Evolutionary conservation across 2,888 invertebrate genomes (phyloP), one percentile per base, ranked within the genome.

Genomic region (Tolmerus cingulatus): DNA sequence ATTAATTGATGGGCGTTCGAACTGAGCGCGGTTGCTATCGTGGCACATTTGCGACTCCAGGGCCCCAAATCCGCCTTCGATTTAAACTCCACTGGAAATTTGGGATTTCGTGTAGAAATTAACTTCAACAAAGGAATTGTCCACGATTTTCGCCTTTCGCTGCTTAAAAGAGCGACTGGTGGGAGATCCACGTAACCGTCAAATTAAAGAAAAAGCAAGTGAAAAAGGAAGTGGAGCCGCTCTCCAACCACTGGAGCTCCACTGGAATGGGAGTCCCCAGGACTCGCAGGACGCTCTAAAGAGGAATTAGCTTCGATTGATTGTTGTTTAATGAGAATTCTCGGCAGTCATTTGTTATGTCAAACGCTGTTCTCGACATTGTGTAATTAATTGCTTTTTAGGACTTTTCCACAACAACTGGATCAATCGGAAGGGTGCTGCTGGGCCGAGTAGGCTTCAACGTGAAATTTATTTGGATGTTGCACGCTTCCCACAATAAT

Each of bases 381-480:
- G 79, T 79, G 51, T 79, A 79, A 79, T 79, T 79, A 79, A 79
- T 79, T 79, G 79, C 79, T 51, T 79, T 79, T 79, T 79, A 79
- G 79, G 79, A 79, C 51, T 79, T 79, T 51, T 79, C 79, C 51
- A 79, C 51, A 79, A 79, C 79, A 79, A 51, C 46, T 46, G 27
- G 51, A 27, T 79, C 46, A 51, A 79, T 79, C 27, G 79, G 27
- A 46, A 79, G 51, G 14, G 23, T 27, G 27, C 27, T 66, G 4
- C 27, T 23, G 23, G 66, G 27, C 79, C 27, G 27, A 46, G 51
- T 30, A 46, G 27, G 79, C 51, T 16, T 79, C 27, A 51, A 19
- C 30, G 30, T 34, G 79, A 79, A 51, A 79, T 79, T 79, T 79
- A 79, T 79, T 79, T 79, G 79, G 14, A 23, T 51, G 79, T 46